phyloP scores from a whole-genome alignment of 2,888 invertebrate species.

The Chydorus sphaericus region DNA sequence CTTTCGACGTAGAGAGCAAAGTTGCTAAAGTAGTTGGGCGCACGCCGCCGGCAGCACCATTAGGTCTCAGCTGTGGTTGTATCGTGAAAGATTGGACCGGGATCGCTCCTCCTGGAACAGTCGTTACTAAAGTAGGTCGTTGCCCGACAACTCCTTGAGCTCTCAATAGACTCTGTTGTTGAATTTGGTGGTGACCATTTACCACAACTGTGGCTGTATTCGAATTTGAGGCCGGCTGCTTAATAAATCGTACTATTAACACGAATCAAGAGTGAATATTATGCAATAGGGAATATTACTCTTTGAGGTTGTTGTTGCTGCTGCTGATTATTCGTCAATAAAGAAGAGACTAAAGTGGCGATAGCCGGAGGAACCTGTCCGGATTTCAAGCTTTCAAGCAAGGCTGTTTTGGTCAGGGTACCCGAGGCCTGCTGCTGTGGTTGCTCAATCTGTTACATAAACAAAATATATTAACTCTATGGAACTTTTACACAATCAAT shows the following conservation, averaged over 20 bases:
- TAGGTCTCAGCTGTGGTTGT: constrained; percentile 5
- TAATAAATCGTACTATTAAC: neutral
- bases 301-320: constrained; percentile 40
- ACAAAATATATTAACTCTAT: constrained; percentile 3
- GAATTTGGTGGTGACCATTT: neutral
- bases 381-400: constrained; percentile 15
- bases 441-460: neutral
- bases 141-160: neutral
- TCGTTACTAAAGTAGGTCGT: neutral
- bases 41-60: neutral
- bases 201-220: constrained; percentile 1
- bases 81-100: too few relatives aligned
- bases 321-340: constrained; percentile 64
- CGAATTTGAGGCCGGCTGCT: neutral
- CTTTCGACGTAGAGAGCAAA: neutral
- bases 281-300: neutral
- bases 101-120: neutral
- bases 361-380: constrained; percentile 39
- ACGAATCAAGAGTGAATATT: neutral
- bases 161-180: constrained; percentile 6
- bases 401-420: constrained; percentile 22
- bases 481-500: constrained; percentile 14
- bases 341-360: constrained; percentile 51
- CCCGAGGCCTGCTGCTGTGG: neutral
- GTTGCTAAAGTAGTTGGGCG: constrained; percentile 10